Conservation (phyloP, 2,113 vertebrate genomes). For the Uropsilus gracilis region DNA sequence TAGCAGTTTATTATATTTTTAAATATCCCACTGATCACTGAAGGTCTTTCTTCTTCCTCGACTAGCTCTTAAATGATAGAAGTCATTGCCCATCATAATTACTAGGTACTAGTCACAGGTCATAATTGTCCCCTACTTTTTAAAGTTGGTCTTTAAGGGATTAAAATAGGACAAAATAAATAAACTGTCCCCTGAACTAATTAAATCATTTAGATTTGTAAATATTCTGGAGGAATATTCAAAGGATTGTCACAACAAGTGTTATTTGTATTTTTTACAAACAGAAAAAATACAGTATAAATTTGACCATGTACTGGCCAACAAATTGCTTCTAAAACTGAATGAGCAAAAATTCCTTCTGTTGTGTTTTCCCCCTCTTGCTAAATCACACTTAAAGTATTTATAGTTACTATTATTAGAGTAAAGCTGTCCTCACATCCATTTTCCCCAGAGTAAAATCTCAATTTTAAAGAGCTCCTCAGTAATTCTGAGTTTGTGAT, state of each 20-base stretch:
- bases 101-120: slow-evolving; percentile 34
- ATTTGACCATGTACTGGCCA: not conserved
- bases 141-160: slow-evolving; percentile 3
- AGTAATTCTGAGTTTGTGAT: slow-evolving; percentile 62
- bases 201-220: slow-evolving; percentile 46
- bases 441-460: slow-evolving; percentile 31
- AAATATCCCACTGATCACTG: slow-evolving; percentile 43
- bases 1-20: slow-evolving; percentile 60
- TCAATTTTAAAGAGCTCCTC: slow-evolving; percentile 33
- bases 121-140: not conserved
- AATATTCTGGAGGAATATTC: slow-evolving; percentile 15
- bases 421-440: slow-evolving; percentile 62
- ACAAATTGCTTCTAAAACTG: not conserved
- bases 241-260: not conserved
- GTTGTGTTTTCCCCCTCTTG: not conserved
- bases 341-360: slow-evolving; percentile 9
- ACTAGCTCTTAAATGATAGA: slow-evolving; percentile 51
- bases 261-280: slow-evolving; percentile 22
- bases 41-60: slow-evolving; percentile 46
- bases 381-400: slow-evolving; percentile 68
- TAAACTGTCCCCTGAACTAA: not conserved
- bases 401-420: slow-evolving; percentile 62
- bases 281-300: slow-evolving; percentile 41
- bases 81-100: slow-evolving; percentile 21
- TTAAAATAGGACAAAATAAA: slow-evolving; percentile 56